phyloP scores from a whole-genome alignment of 2,888 invertebrate species.

The Glyphotaelius pellucidus region DNA sequence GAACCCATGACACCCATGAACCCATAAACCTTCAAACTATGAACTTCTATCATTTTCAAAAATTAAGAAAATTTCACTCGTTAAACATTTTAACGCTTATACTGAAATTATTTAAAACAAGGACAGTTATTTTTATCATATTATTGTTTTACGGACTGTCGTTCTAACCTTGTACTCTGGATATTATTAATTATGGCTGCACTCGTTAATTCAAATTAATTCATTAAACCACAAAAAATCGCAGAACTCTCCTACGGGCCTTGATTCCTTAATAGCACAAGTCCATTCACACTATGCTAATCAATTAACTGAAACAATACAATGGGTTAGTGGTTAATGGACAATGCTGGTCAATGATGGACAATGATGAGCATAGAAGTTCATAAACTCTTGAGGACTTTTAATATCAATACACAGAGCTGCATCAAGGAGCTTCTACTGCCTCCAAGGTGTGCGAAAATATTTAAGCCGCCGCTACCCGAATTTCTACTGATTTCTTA shows the following conservation, averaged over 20 bases:
- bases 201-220: background rate
- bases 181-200: background rate
- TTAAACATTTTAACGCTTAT: background rate
- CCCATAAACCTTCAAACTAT: too few relatives aligned
- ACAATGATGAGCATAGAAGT: background rate
- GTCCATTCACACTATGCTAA: conserved; percentile 22
- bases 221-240: background rate
- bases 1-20: too few relatives aligned
- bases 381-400: background rate
- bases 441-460: background rate
- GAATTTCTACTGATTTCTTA: too few relatives aligned
- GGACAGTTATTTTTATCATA: background rate
- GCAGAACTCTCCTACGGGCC: background rate
- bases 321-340: background rate
- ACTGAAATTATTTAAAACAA: background rate
- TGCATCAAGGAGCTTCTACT: background rate
- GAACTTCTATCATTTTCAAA: too few relatives aligned
- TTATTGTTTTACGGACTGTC: background rate
- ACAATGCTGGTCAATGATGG: conserved; percentile 8
- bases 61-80: background rate
- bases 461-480: too few relatives aligned
- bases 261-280: background rate
- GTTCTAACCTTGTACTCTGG: background rate
- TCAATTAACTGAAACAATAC: background rate
- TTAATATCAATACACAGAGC: background rate